Conservation (phyloP, 2,888 invertebrate genomes). For the Amblyjoppa fuscipennis region DNA sequence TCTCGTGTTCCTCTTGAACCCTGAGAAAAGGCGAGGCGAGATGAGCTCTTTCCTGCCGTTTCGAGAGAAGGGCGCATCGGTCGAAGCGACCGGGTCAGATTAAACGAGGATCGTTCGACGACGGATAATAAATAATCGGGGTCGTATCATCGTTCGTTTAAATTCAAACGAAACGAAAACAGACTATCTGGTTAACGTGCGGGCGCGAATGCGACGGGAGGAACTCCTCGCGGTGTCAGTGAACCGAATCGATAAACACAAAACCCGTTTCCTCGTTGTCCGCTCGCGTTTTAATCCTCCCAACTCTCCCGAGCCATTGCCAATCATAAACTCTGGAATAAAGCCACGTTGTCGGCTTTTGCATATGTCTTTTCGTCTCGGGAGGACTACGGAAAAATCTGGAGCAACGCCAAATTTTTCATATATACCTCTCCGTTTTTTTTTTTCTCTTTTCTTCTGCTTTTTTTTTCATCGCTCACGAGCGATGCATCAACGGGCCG, state of each 20-base stretch:
- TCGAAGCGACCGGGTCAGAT: conserved; percentile 43
- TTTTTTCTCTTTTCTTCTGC: conserved; percentile 5
- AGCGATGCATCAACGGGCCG: conserved; percentile 59
- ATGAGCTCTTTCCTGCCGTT: conserved; percentile 47
- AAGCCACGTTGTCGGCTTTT: conserved; percentile 62
- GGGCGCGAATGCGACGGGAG: background rate
- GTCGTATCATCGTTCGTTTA: conserved; percentile 15
- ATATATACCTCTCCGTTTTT: conserved; percentile 21
- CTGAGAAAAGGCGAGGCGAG: conserved; percentile 42
- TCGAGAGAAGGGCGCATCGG: conserved; percentile 23
- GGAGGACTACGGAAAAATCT: conserved; percentile 58
- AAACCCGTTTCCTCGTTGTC: conserved; percentile 39
- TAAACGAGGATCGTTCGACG: conserved; percentile 52
- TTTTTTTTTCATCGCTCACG: conserved; percentile 40
- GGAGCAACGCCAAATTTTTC: conserved; percentile 61
- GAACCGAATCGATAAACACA: conserved; percentile 68
- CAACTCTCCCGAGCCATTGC: conserved; percentile 15
- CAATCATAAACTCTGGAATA: conserved; percentile 65
- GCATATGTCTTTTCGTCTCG: conserved; percentile 64
- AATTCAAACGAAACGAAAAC: conserved; percentile 10
- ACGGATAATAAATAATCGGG: conserved; percentile 62
- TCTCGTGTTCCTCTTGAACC: conserved; percentile 64
- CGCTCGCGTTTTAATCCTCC: conserved; percentile 59
- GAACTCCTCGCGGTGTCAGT: conserved; percentile 65
- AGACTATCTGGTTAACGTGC: background rate